Percentiles rank a stretch among this genome's conserved stretches.
Evolutionary conservation across 2,888 invertebrate genomes (phyloP).

Genomic region (Ypsolopha sequella): DNA sequence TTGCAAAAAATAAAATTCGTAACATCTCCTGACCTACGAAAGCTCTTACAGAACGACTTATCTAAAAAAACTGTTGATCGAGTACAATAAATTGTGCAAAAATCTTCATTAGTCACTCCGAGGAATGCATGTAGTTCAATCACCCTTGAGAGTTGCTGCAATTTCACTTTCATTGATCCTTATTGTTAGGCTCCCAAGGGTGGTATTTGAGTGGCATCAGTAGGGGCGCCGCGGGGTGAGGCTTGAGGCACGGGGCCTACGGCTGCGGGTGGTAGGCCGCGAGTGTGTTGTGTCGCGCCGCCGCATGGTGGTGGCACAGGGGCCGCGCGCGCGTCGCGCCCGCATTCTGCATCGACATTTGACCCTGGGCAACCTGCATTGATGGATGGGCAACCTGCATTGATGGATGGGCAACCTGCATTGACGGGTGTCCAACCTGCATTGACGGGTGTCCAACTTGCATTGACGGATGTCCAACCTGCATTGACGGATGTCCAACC

Average conservation of each 20-base stretch:
- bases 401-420: background rate
- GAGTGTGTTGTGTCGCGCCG: constrained; percentile 23
- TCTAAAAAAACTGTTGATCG: background rate
- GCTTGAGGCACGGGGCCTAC: constrained; percentile 4
- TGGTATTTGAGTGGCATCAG: background rate
- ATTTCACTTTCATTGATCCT: background rate
- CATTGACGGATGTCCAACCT: background rate
- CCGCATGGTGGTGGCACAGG: constrained; percentile 31
- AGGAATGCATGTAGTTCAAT: background rate
- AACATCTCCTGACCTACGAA: background rate
- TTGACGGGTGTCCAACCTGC: background rate
- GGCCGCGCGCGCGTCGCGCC: constrained; percentile 11
- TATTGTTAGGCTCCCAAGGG: background rate
- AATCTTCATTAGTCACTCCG: background rate
- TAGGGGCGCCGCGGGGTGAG: background rate
- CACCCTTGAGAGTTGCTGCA: background rate
- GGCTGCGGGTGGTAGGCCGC: constrained; percentile 21
- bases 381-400: background rate
- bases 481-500: background rate
- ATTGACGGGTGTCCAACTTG: background rate
- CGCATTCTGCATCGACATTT: background rate
- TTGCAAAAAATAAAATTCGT: constrained; percentile 18
- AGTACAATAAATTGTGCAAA: background rate
- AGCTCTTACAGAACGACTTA: background rate
- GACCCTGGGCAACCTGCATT: background rate